phyloP scores from a whole-genome alignment of 2,888 invertebrate genomes.

The Escarpia spicata region DNA sequence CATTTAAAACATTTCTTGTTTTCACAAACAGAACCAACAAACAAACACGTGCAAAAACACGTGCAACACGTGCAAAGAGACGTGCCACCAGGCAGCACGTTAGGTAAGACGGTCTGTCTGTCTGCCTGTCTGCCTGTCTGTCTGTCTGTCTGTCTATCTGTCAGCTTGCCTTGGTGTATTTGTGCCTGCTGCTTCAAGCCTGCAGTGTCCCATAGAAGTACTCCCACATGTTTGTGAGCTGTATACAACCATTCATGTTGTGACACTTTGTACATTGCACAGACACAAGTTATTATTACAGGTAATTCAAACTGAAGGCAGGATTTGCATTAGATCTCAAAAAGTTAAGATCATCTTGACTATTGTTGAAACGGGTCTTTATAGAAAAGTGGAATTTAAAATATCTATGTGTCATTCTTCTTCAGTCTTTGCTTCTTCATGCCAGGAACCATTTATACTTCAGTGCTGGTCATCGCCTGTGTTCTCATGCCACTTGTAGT shows the following conservation, averaged over 20 bases:
- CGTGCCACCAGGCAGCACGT: constrained; percentile 16
- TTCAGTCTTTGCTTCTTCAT: no score
- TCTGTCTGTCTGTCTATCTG: not conserved
- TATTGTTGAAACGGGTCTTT: no score
- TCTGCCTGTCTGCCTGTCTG: not conserved
- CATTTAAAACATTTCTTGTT: not conserved
- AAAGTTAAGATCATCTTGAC: no score
- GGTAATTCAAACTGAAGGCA: not conserved
- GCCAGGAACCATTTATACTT: no score
- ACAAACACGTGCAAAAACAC: not conserved
- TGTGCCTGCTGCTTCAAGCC: not conserved
- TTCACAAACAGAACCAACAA: not conserved
- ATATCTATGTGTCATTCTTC: no score
- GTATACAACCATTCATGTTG: not conserved
- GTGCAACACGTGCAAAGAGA: constrained; percentile 12
- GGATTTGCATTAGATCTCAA: not conserved
- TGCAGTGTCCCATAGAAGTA: not conserved
- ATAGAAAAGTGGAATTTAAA: no score
- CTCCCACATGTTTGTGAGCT: not conserved
- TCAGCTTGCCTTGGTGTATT: not conserved
- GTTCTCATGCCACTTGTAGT: not conserved
- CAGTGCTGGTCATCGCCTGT: not conserved
- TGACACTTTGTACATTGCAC: not conserved
- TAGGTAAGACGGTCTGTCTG: constrained; percentile 10
- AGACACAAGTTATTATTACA: not conserved